A percentile compares a stretch with the other conserved stretches of the same genome.
Evolutionary conservation across 2,113 vertebrate species (phyloP).

Genomic region (Syrrhaptes paradoxus): DNA sequence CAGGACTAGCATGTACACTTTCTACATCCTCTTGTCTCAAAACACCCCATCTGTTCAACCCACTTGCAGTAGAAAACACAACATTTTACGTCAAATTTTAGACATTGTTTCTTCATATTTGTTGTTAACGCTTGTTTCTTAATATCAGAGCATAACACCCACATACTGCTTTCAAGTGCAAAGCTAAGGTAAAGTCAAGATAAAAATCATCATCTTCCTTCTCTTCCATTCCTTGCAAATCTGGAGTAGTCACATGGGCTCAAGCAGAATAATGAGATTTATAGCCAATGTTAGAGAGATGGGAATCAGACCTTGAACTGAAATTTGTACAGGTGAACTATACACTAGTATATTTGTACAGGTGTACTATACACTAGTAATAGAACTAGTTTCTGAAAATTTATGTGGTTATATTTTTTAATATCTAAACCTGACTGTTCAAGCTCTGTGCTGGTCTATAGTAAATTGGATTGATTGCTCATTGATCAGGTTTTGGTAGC

Average conservation of each 20-base stretch:
- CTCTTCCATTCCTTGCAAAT: not conserved
- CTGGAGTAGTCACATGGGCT: not conserved
- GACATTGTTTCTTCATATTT: not conserved
- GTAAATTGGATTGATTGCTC: not conserved
- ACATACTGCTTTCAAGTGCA: not conserved
- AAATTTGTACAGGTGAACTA: not conserved
- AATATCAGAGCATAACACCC: not conserved
- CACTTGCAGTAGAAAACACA: not conserved
- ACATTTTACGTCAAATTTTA: not conserved
- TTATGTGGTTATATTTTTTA: not conserved
- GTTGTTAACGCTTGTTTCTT: not conserved
- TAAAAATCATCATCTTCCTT: not conserved
- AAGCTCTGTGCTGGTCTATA: not conserved
- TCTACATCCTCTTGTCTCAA: not conserved
- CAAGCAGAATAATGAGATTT: not conserved
- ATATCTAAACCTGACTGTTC: not conserved
- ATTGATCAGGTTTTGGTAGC: not conserved
- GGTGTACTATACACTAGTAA: not conserved
- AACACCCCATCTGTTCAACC: not conserved
- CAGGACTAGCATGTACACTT: not conserved
- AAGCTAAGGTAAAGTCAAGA: not conserved
- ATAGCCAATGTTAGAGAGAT: not conserved
- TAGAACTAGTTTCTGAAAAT: not conserved
- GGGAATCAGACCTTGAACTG: not conserved
- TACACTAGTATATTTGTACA: too few relatives aligned